phyloP scores from a whole-genome alignment of 2,113 vertebrate genomes.

The Stegastes partitus region DNA sequence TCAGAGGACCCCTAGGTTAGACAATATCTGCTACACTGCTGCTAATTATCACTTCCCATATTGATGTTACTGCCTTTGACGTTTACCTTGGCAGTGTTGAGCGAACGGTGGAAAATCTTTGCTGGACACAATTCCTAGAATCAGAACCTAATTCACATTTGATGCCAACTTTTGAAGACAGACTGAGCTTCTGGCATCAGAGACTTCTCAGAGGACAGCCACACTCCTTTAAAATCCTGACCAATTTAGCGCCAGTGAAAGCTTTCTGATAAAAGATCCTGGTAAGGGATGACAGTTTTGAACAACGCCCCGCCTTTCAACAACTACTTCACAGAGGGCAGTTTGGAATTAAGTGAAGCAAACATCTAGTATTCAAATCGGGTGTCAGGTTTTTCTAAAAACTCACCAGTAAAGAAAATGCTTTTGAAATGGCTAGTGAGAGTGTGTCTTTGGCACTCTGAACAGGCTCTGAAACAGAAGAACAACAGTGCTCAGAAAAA shows the following conservation, averaged over 20 bases:
- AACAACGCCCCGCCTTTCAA: slow-evolving; percentile 28
- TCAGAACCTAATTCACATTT: slow-evolving; percentile 48
- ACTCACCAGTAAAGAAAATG: slow-evolving; percentile 21
- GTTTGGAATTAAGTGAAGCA: slow-evolving; percentile 37
- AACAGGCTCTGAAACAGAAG: slow-evolving; percentile 55
- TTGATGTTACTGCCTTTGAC: slow-evolving; percentile 67
- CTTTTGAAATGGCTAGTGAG: slow-evolving; percentile 38
- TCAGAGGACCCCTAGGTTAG: slow-evolving; percentile 54
- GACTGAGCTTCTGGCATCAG: slow-evolving; percentile 44
- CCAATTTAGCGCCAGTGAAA: slow-evolving; percentile 28
- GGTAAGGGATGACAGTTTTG: slow-evolving; percentile 19
- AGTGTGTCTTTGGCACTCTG: slow-evolving; percentile 66
- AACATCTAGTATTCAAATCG: slow-evolving; percentile 12
- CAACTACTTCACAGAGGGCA: slow-evolving; percentile 39
- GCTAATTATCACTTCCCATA: slow-evolving; percentile 71
- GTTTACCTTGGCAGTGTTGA: slow-evolving; percentile 73
- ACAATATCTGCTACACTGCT: slow-evolving; percentile 68
- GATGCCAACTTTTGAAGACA: slow-evolving; percentile 63
- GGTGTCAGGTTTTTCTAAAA: slow-evolving; percentile 44
- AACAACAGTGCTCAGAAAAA: slow-evolving; percentile 49
- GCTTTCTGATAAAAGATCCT: slow-evolving; percentile 12
- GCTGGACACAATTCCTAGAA: slow-evolving; percentile 61
- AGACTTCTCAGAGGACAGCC: slow-evolving; percentile 39
- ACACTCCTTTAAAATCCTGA: slow-evolving; percentile 41
- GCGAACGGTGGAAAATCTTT: slow-evolving; percentile 50